phyloP scores from a whole-genome alignment of 1,140 invertebrate genomes.

The Wasmannia auropunctata region DNA sequence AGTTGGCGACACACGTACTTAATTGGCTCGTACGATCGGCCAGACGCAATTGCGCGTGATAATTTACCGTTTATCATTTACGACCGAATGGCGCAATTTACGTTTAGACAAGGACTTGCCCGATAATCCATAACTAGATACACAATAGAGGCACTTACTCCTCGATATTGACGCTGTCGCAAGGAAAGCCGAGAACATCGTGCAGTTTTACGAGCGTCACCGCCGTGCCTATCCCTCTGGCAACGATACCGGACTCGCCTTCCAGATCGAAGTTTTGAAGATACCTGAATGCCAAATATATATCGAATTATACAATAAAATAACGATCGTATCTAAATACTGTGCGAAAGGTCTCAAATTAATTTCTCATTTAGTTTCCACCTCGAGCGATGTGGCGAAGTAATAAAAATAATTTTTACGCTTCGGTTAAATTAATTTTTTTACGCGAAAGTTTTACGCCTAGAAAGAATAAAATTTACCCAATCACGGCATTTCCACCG shows the following conservation, averaged over 20 bases:
- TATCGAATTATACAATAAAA: background rate
- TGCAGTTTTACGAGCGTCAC: conserved; percentile 90
- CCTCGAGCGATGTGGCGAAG: background rate
- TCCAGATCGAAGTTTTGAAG: conserved; percentile 98
- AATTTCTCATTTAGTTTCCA: background rate
- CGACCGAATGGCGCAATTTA: background rate
- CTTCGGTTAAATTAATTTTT: too few relatives aligned
- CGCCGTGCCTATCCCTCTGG: conserved; percentile 96
- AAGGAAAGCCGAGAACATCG: conserved; percentile 79
- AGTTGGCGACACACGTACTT: conserved; percentile 19
- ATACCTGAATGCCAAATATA: conserved; percentile 87
- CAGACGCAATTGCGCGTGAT: conserved; percentile 36
- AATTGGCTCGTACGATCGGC: conserved; percentile 32
- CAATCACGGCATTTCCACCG: conserved; percentile 98
- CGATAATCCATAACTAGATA: background rate
- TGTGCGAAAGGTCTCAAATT: conserved; percentile 17
- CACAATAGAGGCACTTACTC: conserved; percentile 86
- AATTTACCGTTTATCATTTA: conserved; percentile 2
- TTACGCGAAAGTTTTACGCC: background rate
- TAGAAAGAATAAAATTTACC: conserved; percentile 82
- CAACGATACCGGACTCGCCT: conserved; percentile 98
- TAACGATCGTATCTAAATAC: conserved; percentile 7
- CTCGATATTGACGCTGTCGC: conserved; percentile 85
- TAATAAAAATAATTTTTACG: background rate
- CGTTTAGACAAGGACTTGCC: background rate